Conservation (phyloP, 2,888 invertebrate species). For the Tetheella fluctuosa region DNA sequence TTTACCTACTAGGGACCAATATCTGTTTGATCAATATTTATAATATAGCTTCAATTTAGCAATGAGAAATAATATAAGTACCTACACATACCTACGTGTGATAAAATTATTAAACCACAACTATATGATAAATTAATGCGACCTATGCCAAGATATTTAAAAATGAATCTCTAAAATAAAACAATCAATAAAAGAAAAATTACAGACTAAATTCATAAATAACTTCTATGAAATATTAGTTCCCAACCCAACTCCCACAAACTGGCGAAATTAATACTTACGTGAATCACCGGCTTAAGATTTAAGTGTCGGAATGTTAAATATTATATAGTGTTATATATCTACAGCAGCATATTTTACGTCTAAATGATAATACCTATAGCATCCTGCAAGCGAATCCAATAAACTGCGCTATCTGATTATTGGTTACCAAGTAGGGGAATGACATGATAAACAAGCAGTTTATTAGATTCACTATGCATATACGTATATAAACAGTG, state of each 20-base stretch:
- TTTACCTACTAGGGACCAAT: not conserved
- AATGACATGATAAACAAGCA: slow-evolving; percentile 57
- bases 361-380: slow-evolving; percentile 17
- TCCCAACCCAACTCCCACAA: slow-evolving; percentile 7
- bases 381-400: slow-evolving; percentile 30
- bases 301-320: slow-evolving; percentile 1
- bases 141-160: not conserved
- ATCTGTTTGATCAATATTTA: not conserved
- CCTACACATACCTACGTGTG: not conserved
- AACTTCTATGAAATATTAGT: slow-evolving; percentile 7
- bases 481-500: slow-evolving; percentile 49
- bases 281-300: slow-evolving; percentile 9
- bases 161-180: not conserved
- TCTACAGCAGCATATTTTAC: not conserved
- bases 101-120: not conserved
- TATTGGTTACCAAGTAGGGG: slow-evolving; percentile 40
- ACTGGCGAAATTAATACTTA: slow-evolving; percentile 6
- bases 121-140: not conserved
- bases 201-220: not conserved
- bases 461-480: not conserved
- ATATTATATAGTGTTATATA: not conserved
- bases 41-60: not conserved
- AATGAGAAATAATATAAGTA: not conserved
- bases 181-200: not conserved
- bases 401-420: slow-evolving; percentile 54